Base-by-base conservation (phyloP, 2,888 invertebrate genomes). In the Pediacus dermestoides region DNA sequence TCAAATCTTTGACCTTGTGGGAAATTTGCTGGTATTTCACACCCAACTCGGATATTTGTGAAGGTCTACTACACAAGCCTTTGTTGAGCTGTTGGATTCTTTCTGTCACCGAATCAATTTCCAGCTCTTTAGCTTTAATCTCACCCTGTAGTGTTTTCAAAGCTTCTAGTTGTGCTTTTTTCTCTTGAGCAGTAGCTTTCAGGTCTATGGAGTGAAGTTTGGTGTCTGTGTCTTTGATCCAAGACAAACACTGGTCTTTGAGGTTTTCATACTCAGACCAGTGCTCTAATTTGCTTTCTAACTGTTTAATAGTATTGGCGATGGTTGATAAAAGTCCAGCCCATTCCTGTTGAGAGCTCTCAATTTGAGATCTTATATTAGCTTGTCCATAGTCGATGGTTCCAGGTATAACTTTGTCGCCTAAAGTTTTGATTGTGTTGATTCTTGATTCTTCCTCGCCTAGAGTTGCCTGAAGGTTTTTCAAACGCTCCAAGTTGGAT, bases 91-190 rank as follows among this genome's bases (percentile, higher is more conserved):
- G 80, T 62, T 95, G 93, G 0, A 91, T 89, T 50, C 87, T 82
- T 66, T 95, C 95, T 12, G 90, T 91, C 0, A 95, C 86, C 34
- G 87, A 84, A 57, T 95, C 94, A 39, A 94, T 89, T 72, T 94
- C 94, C 7, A 92, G 70, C 68, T 92, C 92, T 60, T 91, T 91
- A 2, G 91, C 90, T 27, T 88, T 78, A 1, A 92, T 84, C 71
- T 91, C 89, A 30, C 91, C 91, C 71, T 92, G 92, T 15, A 91
- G 67, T 14, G 75, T 73, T 67, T 88, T 80, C 46, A 94, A 75
- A 34, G 79, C 76, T 50, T 91, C 89, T 30, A 92, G 74, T 56
- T 93, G 92, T 15, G 81, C 77, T 62, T 86, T 85, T 70, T 95
- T 95, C 59, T 91, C 88, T 2, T 77, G 71, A 25, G 91, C 73